phyloP scores from a whole-genome alignment of 2,888 invertebrate species.

The Odontothrips loti region DNA sequence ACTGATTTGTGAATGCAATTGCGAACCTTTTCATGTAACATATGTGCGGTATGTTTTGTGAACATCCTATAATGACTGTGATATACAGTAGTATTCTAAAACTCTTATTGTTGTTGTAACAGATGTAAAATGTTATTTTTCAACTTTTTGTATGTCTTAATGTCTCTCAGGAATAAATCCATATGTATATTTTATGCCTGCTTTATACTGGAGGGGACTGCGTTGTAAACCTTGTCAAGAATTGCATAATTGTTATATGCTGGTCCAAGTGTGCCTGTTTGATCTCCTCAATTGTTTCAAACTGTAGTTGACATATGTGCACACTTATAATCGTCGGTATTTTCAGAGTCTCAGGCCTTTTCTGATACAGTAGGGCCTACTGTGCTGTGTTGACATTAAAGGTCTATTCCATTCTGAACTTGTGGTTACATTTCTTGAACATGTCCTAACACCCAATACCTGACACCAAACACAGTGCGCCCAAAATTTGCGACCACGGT shows the following conservation, averaged over 20 bases:
- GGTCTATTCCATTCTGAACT: too few species aligned
- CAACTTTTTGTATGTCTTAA: not conserved
- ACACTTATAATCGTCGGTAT: not conserved
- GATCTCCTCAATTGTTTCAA: not conserved
- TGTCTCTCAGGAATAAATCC: not conserved
- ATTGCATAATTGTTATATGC: not conserved
- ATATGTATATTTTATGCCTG: not conserved
- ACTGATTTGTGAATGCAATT: not conserved
- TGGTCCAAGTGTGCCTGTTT: not conserved
- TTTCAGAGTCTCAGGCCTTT: not conserved
- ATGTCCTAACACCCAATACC: too few species aligned
- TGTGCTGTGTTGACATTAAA: too few species aligned
- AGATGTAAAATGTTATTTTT: not conserved
- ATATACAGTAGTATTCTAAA: not conserved
- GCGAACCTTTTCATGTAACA: not conserved
- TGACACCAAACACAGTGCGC: too few species aligned
- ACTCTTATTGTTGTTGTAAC: not conserved
- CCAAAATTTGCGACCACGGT: too few species aligned
- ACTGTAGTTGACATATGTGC: not conserved
- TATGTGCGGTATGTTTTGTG: constrained; percentile 31
- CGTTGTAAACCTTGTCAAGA: not conserved
- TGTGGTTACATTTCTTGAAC: too few species aligned
- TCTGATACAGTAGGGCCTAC: too few species aligned
- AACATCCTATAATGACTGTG: not conserved
- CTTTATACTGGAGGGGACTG: not conserved